Evolutionary conservation across 2,113 vertebrate species (phyloP).

Genomic region (Rousettus leschenaultii): DNA sequence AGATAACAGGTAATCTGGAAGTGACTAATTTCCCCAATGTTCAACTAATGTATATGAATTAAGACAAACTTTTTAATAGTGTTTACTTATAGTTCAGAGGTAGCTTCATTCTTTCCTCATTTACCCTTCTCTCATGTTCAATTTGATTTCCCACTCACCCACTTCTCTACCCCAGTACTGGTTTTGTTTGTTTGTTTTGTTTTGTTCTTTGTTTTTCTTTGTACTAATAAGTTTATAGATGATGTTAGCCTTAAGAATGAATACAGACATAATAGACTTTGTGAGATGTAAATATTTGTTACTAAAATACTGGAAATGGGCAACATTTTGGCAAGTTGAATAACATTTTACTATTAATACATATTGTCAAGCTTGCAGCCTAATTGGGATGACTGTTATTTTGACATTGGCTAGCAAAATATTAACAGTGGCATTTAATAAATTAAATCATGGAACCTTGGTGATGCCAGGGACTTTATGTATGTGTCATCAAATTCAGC

Average conservation of each 20-base stretch:
- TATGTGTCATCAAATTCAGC: background rate
- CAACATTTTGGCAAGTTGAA: background rate
- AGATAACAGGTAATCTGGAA: background rate
- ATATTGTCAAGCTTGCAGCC: background rate
- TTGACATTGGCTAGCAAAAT: slow-evolving; percentile 21
- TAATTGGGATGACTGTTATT: background rate
- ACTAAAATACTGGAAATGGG: background rate
- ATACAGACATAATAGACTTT: background rate
- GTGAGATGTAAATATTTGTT: background rate
- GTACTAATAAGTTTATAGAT: background rate
- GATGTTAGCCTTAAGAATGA: background rate
- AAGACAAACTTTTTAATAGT: background rate
- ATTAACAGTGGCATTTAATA: background rate
- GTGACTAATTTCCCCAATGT: background rate
- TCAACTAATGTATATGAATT: background rate
- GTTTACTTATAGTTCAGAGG: background rate
- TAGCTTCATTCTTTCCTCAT: background rate
- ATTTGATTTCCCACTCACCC: background rate
- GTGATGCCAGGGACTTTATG: background rate
- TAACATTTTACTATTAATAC: background rate
- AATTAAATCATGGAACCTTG: background rate
- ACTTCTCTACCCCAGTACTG: rapidly evolving
- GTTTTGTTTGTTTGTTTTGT: background rate
- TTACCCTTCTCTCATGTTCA: background rate
- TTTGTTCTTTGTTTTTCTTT: background rate